Base-by-base conservation (phyloP, 2,888 invertebrate species). In the Eudiplozoon nipponicum region DNA sequence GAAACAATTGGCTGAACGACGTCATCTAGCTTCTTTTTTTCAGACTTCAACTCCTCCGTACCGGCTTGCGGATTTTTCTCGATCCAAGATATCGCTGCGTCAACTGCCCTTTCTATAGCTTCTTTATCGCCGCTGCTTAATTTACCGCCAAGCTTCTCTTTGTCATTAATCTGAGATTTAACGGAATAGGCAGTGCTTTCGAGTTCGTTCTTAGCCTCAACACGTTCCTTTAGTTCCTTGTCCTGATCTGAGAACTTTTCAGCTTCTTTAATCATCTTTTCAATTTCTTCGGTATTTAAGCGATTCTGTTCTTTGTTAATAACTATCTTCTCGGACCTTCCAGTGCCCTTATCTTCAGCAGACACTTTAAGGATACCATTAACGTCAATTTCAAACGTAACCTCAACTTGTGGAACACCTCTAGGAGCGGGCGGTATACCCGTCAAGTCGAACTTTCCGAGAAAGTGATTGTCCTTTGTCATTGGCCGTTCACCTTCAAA, bases 221-320 rank as follows among this genome's bases (percentile, higher is more conserved):
- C 81, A 37, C 74, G 69, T 61, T 86, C 57, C 46, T 58, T 56
- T 2, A 52, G 42, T 61, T 78, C 80, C 65, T 84, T 84, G 62
- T 98, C 94, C 48, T 94, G 90, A 53, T 90, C 90, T 15, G 86
- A 81, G 62, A 86, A 94, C 60, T 76, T 78, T 63, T 94, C 94
- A 1, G 90, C 86, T 55, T 94, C 90, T 45, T 76, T 76, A 60
- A 94, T 84, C 90, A 94, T 94, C 45, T 81, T 68, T 55, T 94
- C 86, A 49, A 94, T 94, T 53, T 94, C 90, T 49, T 94, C 90
- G 3, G 86, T 84, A 11, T 81, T 80, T 45, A 94, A 61, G 47
- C 86, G 67, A 62, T 86, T 86, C 60, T 86, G 81, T 54, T 94
- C 90, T 54, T 94, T 90, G 49, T 86, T 86, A 57, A 94, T 94